Percentiles rank a stretch among this genome's conserved stretches.
Conservation (phyloP, 2,797 vertebrate species). For the Fistularia tabacaria region DNA sequence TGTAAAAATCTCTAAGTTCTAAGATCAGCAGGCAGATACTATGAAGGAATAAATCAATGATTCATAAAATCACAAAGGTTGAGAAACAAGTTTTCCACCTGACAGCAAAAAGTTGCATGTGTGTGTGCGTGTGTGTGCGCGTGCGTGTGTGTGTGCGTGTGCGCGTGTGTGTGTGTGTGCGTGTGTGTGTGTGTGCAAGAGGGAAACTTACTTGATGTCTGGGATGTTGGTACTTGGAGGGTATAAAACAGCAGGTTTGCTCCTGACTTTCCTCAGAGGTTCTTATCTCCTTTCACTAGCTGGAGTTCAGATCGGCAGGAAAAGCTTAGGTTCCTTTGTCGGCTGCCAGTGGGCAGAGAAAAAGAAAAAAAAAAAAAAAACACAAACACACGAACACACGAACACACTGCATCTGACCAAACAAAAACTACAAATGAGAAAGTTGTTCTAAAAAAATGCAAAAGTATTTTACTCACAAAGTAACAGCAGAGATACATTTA, state of each 20-base stretch:
- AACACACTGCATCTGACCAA: constrained; percentile 5
- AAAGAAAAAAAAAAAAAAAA: constrained; percentile 14
- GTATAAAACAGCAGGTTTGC: constrained; percentile 56
- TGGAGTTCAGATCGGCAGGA: constrained; percentile 36
- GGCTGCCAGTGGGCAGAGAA: constrained; percentile 23
- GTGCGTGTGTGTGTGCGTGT: constrained; percentile 1
- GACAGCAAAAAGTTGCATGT: background rate
- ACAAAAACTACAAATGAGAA: constrained; percentile 8
- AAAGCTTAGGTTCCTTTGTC: constrained; percentile 31
- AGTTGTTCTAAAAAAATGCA: constrained; percentile 57
- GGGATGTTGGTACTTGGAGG: constrained; percentile 32
- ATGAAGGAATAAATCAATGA: too few species aligned
- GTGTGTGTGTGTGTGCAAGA: constrained; percentile 2
- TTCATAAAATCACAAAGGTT: too few species aligned
- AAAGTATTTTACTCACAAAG: constrained; percentile 67
- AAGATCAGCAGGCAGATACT: too few species aligned
- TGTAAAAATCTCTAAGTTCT: too few species aligned
- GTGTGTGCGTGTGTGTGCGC: constrained; percentile 1
- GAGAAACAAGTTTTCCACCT: too few species aligned
- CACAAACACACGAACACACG: constrained; percentile 17
- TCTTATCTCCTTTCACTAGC: constrained; percentile 43
- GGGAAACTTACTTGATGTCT: constrained; percentile 8
- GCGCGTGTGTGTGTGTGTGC: constrained; percentile 1
- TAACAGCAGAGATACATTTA: constrained; percentile 36
- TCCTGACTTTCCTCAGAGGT: constrained; percentile 49